Evolutionary conservation across 2,888 invertebrate genomes (phyloP).

Genomic region (Nephrocerus scutellatus): DNA sequence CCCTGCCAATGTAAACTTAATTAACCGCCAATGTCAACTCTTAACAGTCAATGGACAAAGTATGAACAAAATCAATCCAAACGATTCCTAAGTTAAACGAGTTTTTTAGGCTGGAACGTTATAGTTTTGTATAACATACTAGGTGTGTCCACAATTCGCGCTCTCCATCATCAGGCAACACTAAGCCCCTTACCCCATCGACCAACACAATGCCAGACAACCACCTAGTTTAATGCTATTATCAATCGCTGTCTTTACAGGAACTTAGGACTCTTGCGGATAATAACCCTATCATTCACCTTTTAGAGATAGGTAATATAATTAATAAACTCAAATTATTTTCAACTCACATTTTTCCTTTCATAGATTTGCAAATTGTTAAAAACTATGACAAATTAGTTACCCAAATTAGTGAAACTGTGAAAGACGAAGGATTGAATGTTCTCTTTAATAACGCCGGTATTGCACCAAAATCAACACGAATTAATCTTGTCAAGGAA

Average conservation of each 20-base stretch:
- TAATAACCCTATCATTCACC: conserved; percentile 57
- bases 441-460: conserved; percentile 87
- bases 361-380: conserved; percentile 61
- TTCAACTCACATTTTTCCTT: neutral
- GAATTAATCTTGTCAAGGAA: conserved; percentile 61
- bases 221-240: no score
- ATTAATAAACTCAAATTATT: neutral
- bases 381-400: conserved; percentile 55
- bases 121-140: no score
- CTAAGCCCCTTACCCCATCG: no score
- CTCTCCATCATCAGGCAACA: no score
- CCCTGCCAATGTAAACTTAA: no score
- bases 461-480: conserved; percentile 64
- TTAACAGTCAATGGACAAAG: no score
- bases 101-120: no score
- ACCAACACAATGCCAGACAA: no score
- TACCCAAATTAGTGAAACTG: conserved; percentile 53
- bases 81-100: no score
- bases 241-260: conserved; percentile 56
- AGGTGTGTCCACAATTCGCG: no score
- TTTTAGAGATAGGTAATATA: conserved; percentile 64
- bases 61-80: no score
- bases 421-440: conserved; percentile 68
- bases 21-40: no score
- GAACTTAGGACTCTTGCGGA: conserved; percentile 59